Evolutionary conservation across 2,888 invertebrate genomes (phyloP), one percentile per base, ranked within the genome.

Genomic region (Stramonita haemastoma): DNA sequence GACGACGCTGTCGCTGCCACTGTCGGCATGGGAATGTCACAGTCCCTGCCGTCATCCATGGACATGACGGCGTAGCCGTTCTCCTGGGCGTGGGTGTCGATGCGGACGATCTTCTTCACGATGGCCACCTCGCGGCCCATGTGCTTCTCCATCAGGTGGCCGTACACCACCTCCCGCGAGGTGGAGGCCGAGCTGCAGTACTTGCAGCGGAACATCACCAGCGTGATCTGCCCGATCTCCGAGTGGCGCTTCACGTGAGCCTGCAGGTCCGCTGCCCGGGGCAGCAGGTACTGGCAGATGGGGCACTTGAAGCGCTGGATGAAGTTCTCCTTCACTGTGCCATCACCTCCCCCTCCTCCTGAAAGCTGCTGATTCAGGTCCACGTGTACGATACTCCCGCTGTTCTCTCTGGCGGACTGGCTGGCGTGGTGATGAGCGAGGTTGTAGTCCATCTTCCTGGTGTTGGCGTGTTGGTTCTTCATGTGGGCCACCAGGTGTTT

Each of bases 181-280:
- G 92, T 92, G n/a, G 92, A 92, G 77, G 91, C 90, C 34, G 90
- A 89, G 56, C 91, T 91, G 89, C 92, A 92, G 77, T 92, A 92
- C 66, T 90, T 91, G 88, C 92, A 92, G n/a, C 91, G 89, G 73
- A 91, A 91, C 86, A 92, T 90, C 26, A 90, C 87, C 57, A 92
- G 79, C 1, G 92, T 91, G 84, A 92, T 91, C 84, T 91, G 91
- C 26, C 91, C 91, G 32, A 91, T 87, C 86, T 92, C 91, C 29
- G 91, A 90, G 86, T 92, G 92, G 46, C 91, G 89, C 36, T 91
- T 91, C 11, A 92, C 91, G 77, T 92, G 92, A 57, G 90, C 90
- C 77, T 92, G 91, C 66, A 92, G 89, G 83, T 91, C 91, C 8
- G 92, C 91, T 22, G 91, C 91, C 34, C 91, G 90, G 17, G 92